phyloP scores from a whole-genome alignment of 1,140 invertebrate species.

The Neodiprion fabricii region DNA sequence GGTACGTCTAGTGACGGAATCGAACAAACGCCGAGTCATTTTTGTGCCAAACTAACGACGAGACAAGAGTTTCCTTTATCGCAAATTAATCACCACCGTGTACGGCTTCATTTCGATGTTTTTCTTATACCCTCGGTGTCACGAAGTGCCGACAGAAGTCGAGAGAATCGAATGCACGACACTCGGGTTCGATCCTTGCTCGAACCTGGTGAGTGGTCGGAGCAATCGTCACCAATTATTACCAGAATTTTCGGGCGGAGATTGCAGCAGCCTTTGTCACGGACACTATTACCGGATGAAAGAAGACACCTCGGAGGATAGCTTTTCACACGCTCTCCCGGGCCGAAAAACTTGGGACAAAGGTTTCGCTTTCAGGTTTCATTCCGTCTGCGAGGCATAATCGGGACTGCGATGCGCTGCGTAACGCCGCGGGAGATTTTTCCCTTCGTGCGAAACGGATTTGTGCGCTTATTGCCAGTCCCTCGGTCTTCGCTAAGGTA shows the following conservation, averaged over 20 bases:
- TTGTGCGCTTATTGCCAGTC: not conserved
- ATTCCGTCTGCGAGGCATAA: not conserved
- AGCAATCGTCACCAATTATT: not conserved
- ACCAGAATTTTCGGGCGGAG: not conserved
- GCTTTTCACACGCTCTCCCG: not conserved
- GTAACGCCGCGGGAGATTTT: not conserved
- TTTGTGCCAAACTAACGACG: no score
- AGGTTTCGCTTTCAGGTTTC: conserved; percentile 1
- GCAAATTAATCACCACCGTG: no score
- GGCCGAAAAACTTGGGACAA: not conserved
- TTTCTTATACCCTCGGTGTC: not conserved
- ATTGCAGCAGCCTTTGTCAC: not conserved
- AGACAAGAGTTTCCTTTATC: no score
- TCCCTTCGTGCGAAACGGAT: not conserved
- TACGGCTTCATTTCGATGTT: no score
- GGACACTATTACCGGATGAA: not conserved
- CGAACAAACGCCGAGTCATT: not conserved
- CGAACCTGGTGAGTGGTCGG: not conserved
- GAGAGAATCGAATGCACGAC: not conserved
- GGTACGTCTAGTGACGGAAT: not conserved
- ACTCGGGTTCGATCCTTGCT: not conserved
- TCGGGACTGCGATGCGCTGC: conserved; percentile 22
- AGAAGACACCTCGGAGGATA: not conserved
- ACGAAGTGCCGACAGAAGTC: not conserved
- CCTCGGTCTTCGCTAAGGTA: not conserved